phyloP scores from a whole-genome alignment of 2,888 invertebrate genomes.

The Trissolcus brochymenae region DNA sequence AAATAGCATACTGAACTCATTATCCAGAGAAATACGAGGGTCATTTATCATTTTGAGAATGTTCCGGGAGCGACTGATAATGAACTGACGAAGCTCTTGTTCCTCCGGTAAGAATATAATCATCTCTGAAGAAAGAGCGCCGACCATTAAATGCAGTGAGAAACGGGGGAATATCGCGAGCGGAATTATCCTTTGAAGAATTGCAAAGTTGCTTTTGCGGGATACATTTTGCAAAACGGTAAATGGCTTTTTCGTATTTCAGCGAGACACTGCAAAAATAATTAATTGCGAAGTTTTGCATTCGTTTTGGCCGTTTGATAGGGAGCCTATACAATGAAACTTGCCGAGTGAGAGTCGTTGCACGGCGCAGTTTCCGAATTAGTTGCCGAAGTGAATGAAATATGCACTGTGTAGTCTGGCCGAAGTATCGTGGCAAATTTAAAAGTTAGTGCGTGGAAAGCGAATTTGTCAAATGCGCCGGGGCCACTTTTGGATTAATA shows the following conservation, averaged over 20 bases:
- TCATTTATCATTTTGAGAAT: conserved; percentile 64
- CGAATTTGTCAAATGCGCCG: conserved; percentile 11
- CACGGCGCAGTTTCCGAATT: conserved; percentile 3
- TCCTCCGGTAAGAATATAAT: conserved; percentile 40
- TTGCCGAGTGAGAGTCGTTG: not conserved
- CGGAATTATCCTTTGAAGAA: not conserved
- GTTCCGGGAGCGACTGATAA: conserved; percentile 46
- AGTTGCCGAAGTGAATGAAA: conserved; percentile 21
- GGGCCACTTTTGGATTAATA: conserved; percentile 11
- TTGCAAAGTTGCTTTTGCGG: not conserved
- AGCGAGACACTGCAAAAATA: conserved; percentile 3
- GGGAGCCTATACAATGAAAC: too few relatives aligned
- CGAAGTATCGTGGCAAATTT: conserved; percentile 8
- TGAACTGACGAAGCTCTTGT: conserved; percentile 48
- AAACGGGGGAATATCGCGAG: not conserved
- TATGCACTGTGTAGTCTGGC: conserved; percentile 7
- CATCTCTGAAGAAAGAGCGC: conserved; percentile 42
- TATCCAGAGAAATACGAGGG: conserved; percentile 66
- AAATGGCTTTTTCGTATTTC: conserved; percentile 15
- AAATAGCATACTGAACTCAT: conserved; percentile 60
- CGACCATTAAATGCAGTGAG: conserved; percentile 37
- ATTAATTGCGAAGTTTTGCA: conserved; percentile 28
- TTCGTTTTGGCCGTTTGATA: conserved; percentile 9
- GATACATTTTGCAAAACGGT: not conserved
- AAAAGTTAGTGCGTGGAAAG: conserved; percentile 16